These are phyloP conservation scores for Diarsia brunnea DNA, from an alignment of 2,888 invertebrate genomes.

Conservation along the genomic window DNA sequence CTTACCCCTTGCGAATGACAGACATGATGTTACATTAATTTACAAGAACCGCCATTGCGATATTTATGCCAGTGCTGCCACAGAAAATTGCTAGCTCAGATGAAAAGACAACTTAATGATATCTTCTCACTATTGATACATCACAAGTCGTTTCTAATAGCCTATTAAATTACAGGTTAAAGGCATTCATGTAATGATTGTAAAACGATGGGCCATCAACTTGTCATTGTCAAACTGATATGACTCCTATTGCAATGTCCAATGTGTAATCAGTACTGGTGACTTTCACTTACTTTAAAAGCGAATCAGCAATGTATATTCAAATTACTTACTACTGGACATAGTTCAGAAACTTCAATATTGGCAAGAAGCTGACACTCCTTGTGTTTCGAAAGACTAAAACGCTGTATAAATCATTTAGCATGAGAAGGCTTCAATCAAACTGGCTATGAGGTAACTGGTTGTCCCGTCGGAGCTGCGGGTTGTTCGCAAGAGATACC, in stretches of 20 bases:
- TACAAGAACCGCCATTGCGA: constrained; percentile 2
- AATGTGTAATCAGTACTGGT: not conserved
- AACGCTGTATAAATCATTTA: constrained; percentile 8
- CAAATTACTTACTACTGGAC: not conserved
- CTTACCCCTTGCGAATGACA: not conserved
- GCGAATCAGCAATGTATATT: not conserved
- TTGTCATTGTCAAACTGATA: constrained; percentile 17
- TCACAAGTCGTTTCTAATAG: constrained; percentile 8
- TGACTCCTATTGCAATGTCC: not conserved
- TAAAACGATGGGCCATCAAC: constrained; percentile 18
- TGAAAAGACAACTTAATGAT: constrained; percentile 32
- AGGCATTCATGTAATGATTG: constrained; percentile 30
- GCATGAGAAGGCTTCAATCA: constrained; percentile 12
- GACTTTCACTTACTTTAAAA: not conserved
- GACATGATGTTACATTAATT: not conserved
- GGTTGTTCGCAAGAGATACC: no score
- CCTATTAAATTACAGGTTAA: constrained; percentile 8
- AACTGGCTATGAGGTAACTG: not conserved
- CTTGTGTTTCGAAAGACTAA: constrained; percentile 13
- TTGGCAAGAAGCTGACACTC: constrained; percentile 1
- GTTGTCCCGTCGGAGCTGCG: no score
- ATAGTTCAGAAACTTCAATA: constrained; percentile 1
- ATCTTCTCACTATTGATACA: constrained; percentile 19
- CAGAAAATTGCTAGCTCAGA: constrained; percentile 9
- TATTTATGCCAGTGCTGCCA: not conserved